Base-by-base conservation (phyloP, 2,113 vertebrate genomes). In the Ameiurus melas region DNA sequence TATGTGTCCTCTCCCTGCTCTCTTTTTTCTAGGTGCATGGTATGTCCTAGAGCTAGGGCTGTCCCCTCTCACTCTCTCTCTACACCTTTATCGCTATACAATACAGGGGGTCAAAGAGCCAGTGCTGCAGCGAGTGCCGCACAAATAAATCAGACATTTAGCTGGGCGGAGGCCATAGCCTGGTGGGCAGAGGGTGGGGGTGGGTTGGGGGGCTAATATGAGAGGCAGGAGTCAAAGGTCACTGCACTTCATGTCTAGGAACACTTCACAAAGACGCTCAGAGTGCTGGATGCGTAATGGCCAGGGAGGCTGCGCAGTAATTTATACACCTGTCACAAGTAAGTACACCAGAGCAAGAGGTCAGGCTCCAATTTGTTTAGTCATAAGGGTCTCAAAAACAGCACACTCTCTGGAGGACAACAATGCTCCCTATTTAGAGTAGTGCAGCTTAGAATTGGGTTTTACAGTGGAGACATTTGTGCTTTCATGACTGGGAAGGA, bases 241-340 rank as follows among this genome's bases (percentile, higher is more conserved):
- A 90, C 17, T 81, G 86, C 85, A 89, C 90, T 89, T 91, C 90
- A 91, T 91, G 92, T 93, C 88, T 80, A 78, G 83, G 66, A 92
- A 90, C 90, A 85, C 91, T 90, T 89, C 88, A 92, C 91, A 93
- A 93, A 92, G 83, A 89, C 87, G 86, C 82, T 73, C 84, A 87
- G 83, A 90, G 73, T 66, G 85, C 60, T 66, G 22, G 66, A 87
- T 55, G 60, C 85, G 89, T 92, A 91, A 90, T 91, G 75, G 51
- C 30, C 77, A 85, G 85, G 90, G 85, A 77, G 87, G 85, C 77
- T 62, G 58, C 13, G 14, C 75, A 85, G 89, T 92, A 91, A 92
- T 93, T 93, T 91, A 93, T 93, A 92, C 93, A 94, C 92, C 93
- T 94, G 92, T 92, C 93, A 93, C 7, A 58, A 64, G 89, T 90